phyloP scores from a whole-genome alignment of 1,140 invertebrate genomes.

The Bactericera cockerelli region DNA sequence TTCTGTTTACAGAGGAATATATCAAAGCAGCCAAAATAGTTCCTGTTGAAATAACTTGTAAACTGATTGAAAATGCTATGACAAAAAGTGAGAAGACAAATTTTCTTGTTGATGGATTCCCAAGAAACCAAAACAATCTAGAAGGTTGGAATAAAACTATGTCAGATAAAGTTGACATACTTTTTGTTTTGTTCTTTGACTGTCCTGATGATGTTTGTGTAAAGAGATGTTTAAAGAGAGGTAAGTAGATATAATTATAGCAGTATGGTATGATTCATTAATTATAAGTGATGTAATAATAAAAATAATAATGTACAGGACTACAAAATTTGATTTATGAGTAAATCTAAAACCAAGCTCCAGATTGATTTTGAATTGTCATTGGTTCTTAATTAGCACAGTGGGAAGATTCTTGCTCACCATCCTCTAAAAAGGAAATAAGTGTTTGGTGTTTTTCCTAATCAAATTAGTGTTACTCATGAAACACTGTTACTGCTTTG shows the following conservation, averaged over 20 bases:
- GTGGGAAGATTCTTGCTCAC: too few species aligned
- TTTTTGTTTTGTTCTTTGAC: slow-evolving; percentile 88
- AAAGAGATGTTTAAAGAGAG: slow-evolving; percentile 23
- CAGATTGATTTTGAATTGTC: too few species aligned
- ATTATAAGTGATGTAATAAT: too few species aligned
- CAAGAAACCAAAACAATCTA: slow-evolving; percentile 91
- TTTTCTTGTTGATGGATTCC: slow-evolving; percentile 97
- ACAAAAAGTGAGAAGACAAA: slow-evolving; percentile 45
- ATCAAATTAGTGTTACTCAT: too few species aligned
- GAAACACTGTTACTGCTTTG: too few species aligned
- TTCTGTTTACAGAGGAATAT: slow-evolving; percentile 40
- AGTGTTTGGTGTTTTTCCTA: too few species aligned
- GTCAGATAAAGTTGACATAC: slow-evolving; percentile 63
- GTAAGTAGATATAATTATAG: neutral
- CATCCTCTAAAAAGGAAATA: too few species aligned
- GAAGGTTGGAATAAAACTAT: slow-evolving; percentile 86
- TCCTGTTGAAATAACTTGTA: slow-evolving; percentile 96
- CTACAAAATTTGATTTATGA: too few species aligned
- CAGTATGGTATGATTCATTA: too few species aligned
- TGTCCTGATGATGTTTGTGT: slow-evolving; percentile 53
- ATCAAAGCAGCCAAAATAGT: slow-evolving; percentile 93
- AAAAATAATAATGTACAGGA: too few species aligned
- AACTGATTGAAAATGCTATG: slow-evolving; percentile 79
- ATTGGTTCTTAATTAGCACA: too few species aligned
- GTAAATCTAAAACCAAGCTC: too few species aligned